Percentiles rank a stretch among this genome's conserved stretches.
These are phyloP conservation scores for Chrysina gloriosa DNA, from an alignment of 2,888 invertebrate genomes.

Conservation along the genomic window DNA sequence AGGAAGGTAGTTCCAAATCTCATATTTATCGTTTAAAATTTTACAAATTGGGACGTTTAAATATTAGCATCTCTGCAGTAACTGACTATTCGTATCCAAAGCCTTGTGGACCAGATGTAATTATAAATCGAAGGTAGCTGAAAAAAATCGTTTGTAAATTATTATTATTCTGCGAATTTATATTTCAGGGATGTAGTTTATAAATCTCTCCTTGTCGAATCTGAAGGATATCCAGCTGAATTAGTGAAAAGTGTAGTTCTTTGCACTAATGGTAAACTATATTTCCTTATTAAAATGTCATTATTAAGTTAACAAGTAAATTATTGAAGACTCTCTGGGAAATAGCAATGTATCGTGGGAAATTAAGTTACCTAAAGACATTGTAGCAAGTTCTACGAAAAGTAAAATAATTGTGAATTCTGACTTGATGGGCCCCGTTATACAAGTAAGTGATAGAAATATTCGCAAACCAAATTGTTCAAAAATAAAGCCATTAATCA, in stretches of 20 bases:
- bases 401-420: conserved; percentile 73
- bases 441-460: conserved; percentile 61
- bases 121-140: conserved; percentile 15
- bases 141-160: conserved; percentile 45
- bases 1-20: conserved; percentile 55
- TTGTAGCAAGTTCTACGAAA: conserved; percentile 74
- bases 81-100: conserved; percentile 65
- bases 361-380: conserved; percentile 66
- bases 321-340: conserved; percentile 47
- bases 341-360: conserved; percentile 62
- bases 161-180: not conserved
- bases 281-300: not conserved
- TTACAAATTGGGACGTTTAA: conserved; percentile 59
- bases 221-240: conserved; percentile 78
- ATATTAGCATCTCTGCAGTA: conserved; percentile 67
- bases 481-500: not conserved
- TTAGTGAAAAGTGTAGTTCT: conserved; percentile 75
- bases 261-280: conserved; percentile 70
- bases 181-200: conserved; percentile 70
- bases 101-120: conserved; percentile 61
- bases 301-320: not conserved
- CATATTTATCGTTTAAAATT: conserved; percentile 58
- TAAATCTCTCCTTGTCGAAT: conserved; percentile 72
- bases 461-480: not conserved
- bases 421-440: conserved; percentile 73